Percentiles rank a stretch among this genome's conserved stretches.
Evolutionary conservation across 2,888 invertebrate species (phyloP).

Genomic region (Glyphotaelius pellucidus): DNA sequence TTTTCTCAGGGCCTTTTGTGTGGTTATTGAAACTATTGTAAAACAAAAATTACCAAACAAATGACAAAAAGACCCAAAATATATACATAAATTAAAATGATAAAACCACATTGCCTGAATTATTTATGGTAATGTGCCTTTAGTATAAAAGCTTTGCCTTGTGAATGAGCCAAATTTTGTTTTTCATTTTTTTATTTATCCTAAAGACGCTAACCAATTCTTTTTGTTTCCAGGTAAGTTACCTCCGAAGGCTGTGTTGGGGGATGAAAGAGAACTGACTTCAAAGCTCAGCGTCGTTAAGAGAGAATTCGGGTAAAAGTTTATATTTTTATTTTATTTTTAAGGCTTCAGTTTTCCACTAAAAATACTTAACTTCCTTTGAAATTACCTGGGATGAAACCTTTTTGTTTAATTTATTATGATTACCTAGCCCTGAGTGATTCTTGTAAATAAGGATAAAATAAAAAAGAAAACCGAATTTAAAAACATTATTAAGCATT

Average conservation of each 20-base stretch:
- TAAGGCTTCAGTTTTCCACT: neutral
- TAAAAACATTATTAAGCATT: neutral
- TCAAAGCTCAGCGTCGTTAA: conserved; percentile 1
- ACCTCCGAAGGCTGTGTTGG: neutral
- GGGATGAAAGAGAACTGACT: neutral
- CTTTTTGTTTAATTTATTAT: neutral
- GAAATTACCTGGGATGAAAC: neutral
- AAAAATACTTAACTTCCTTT: neutral
- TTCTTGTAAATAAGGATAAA: neutral
- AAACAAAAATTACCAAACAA: no score
- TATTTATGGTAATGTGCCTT: neutral
- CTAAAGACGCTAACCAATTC: neutral
- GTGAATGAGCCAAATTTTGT: neutral
- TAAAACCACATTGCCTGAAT: neutral
- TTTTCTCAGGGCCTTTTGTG: no score
- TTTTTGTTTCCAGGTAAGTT: conserved; percentile 24
- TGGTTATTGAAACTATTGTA: no score
- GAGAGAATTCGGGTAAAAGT: neutral
- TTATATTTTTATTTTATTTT: neutral
- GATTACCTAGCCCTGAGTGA: neutral
- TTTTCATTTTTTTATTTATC: neutral
- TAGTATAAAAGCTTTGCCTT: conserved; percentile 5
- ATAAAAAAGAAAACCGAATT: neutral
- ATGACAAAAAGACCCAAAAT: neutral
- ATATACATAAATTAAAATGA: no score